Evolutionary conservation across 1,140 invertebrate species (phyloP), one percentile per base, ranked within the genome.

Genomic region (Lepidotrigona ventralis): DNA sequence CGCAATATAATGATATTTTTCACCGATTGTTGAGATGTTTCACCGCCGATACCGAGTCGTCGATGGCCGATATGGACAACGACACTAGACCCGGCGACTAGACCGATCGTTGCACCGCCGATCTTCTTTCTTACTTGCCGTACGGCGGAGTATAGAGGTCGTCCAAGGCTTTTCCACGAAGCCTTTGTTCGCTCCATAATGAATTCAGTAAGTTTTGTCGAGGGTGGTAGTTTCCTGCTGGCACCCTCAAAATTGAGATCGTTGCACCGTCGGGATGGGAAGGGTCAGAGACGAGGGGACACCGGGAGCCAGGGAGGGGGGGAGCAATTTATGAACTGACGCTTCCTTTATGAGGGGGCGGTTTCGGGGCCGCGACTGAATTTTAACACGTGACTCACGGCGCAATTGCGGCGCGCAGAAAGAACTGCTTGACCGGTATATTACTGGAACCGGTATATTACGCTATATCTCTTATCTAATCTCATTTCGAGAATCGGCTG

Each of bases 171-270:
- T 86, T 84, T 86, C 80, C 86, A 86, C 63, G 85, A 85, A 86
- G 90, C 91, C 92, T 93, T 93, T 93, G 92, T 93, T 93, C 92
- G 89, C 82, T 83, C 88, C 81, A 90, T 93, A 93, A 93, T 93
- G 92, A 93, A 93, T 93, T 93, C 93, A 92, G 90, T 89, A 93
- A 93, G 92, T 93, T 93, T 93, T 91, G 90, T 92, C 92, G 91
- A 93, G 92, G 92, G 93, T 93, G 89, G 92, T 92, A 93, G 92
- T 93, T 93, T 93, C 92, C 92, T 92, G 92, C 86, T 90, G 88
- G 92, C 91, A 93, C 92, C 92, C 93, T 93, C 91, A 90, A 92
- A 93, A 93, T 92, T 92, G 91, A 91, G 91, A 93, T 91, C 89
- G 89, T 86, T 87, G 79, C 81, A 83, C 76, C 78, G 81, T 66